Evolutionary conservation across 53 echinoderm and acorn worm species (phyloP), one percentile per base, ranked within the genome.

Genomic region (Holothuria leucospilota): DNA sequence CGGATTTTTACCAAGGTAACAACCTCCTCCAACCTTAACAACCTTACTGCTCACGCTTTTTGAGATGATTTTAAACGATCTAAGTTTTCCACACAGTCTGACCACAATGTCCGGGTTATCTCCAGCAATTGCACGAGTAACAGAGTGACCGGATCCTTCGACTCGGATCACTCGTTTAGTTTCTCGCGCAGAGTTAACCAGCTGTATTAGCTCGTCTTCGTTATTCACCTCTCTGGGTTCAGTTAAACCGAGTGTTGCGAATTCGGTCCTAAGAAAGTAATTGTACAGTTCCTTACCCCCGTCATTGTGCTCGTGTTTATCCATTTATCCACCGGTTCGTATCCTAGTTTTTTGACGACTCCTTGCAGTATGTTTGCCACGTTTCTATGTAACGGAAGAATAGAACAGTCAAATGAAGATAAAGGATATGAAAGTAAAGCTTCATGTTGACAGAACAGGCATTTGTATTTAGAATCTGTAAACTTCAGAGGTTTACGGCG

Each of bases 1-100:
- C 8, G 83, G 83, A 42, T 82, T 64, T 64, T 46, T 52, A 13
- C 83, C 83, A n/a, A 82, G 83, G 66, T 82, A 82, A 25, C 83
- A 82, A 13, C 83, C 83, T 66, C 65, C 83, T 12, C 83, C 83
- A 13, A 82, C 49, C 39, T 65, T 63, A 7, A 79, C 59, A 9
- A 30, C 30, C 30, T 79, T 79, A n/a, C 58, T 20, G 23, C 53
- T 59, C 51, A 20, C 30, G 5, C 18, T 16, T 9, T 16, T 4
- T 29, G 79, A 59, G 25, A 79, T 56, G 59, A 59, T 30, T 23
- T 30, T 28, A 59, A 79, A 79, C 13, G 79, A 79, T 24, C 79
- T 10, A 1, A 79, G 30, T 7, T 58, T 29, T 16, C 38, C 79
- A 34, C 79, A 28, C 13, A 79, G 79, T 13, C 79, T 58, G 21